Evolutionary conservation across 1,140 invertebrate genomes (phyloP).

Genomic region (Gryon sp.): DNA sequence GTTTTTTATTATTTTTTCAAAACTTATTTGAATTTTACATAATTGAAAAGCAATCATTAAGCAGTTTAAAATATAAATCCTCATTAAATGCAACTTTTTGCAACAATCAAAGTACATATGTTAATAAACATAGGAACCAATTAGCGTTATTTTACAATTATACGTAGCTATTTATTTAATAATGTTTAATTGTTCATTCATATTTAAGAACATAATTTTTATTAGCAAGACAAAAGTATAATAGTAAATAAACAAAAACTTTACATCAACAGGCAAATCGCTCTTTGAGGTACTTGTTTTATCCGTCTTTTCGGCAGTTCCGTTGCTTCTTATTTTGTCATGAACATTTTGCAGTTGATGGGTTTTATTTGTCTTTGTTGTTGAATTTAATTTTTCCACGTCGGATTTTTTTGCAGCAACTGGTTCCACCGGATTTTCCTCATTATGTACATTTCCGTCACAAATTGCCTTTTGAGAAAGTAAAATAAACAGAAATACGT

Average conservation of each 20-base stretch:
- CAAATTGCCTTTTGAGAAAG: conserved; percentile 60
- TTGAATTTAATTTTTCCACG: not conserved
- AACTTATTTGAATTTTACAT: not conserved
- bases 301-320: no score
- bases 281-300: no score
- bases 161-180: no score
- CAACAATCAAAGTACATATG: conserved; percentile 2
- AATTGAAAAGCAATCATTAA: not conserved
- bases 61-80: not conserved
- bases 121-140: no score
- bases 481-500: conserved; percentile 67
- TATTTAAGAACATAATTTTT: no score
- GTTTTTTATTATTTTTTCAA: no score
- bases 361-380: not conserved
- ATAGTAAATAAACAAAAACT: no score
- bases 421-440: not conserved
- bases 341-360: not conserved
- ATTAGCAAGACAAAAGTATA: no score
- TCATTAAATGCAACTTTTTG: not conserved
- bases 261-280: no score
- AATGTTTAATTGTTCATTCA: no score
- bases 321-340: no score
- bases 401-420: not conserved
- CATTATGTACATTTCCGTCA: conserved; percentile 54
- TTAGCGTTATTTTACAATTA: no score